These are phyloP conservation scores for Rhabdomys pumilio DNA, from an alignment of 2,797 vertebrate genomes.

Conservation along the genomic window DNA sequence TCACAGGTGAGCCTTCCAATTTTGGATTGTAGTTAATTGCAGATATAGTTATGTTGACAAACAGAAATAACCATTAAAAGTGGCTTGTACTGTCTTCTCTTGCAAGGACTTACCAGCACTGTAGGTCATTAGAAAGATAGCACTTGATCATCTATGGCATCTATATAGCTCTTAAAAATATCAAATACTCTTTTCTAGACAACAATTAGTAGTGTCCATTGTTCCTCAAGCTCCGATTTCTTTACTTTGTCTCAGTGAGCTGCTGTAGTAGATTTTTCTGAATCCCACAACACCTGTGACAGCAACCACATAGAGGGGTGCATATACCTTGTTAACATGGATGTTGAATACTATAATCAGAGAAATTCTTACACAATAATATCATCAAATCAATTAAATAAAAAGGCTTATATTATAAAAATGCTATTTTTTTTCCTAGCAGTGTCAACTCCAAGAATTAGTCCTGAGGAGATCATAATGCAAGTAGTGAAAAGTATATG, in stretches of 20 bases:
- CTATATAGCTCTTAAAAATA: background rate
- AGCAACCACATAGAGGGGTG: background rate
- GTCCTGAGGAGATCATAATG: background rate
- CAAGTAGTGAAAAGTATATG: background rate
- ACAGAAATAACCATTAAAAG: too few relatives aligned
- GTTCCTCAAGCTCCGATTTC: background rate
- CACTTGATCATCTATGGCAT: background rate
- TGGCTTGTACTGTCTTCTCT: background rate
- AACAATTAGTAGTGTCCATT: background rate
- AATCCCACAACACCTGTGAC: background rate
- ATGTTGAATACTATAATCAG: background rate
- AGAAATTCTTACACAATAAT: background rate
- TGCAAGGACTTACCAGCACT: background rate
- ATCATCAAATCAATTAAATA: background rate
- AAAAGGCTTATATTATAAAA: background rate
- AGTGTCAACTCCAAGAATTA: conserved; percentile 5
- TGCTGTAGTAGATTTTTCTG: background rate
- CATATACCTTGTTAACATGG: background rate
- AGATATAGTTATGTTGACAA: too few relatives aligned
- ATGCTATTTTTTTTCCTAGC: background rate
- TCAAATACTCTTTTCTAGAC: background rate
- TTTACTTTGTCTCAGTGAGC: background rate
- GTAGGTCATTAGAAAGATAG: background rate
- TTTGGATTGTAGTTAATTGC: too few relatives aligned
- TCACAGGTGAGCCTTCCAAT: too few relatives aligned